Evolutionary conservation across 1,140 invertebrate genomes (phyloP).

Genomic region (Drosophila carrolli): DNA sequence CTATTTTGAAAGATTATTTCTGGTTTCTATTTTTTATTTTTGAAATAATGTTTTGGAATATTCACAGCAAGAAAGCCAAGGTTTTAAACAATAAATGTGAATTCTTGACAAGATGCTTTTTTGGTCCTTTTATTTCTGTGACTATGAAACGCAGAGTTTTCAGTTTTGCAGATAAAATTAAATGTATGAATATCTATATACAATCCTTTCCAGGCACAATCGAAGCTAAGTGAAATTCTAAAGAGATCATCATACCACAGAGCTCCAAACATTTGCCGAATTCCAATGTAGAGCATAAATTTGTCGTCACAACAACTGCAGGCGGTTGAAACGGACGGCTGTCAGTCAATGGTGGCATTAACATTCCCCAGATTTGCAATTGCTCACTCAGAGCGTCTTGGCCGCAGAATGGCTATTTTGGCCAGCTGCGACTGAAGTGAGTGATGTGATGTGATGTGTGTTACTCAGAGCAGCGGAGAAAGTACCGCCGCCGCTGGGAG

Average conservation of each 20-base stretch:
- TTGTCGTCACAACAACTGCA: conserved; percentile 57
- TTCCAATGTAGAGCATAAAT: conserved; percentile 41
- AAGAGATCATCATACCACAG: conserved; percentile 22
- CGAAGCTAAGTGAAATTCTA: not conserved
- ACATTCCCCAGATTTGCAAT: conserved; percentile 34
- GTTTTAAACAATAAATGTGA: no score
- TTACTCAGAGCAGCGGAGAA: conserved; percentile 41
- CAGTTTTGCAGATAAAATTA: no score
- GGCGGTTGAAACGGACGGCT: conserved; percentile 36
- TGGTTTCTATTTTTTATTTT: no score
- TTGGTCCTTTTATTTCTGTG: no score
- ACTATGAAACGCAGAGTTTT: no score
- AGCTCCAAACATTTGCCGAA: conserved; percentile 21
- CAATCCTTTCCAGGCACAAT: not conserved
- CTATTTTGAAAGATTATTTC: no score
- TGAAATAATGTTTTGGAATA: no score
- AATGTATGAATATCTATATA: not conserved
- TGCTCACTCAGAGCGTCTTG: conserved; percentile 26
- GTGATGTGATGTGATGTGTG: conserved; percentile 17
- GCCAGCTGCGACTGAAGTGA: conserved; percentile 22
- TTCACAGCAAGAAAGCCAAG: no score
- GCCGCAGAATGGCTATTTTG: conserved; percentile 51
- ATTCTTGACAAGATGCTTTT: no score
- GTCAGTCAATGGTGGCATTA: conserved; percentile 67
- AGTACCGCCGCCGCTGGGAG: conserved; percentile 27